These are phyloP conservation scores for Temnothorax ravouxi DNA, from an alignment of 2,888 invertebrate species.

Conservation along the genomic window DNA sequence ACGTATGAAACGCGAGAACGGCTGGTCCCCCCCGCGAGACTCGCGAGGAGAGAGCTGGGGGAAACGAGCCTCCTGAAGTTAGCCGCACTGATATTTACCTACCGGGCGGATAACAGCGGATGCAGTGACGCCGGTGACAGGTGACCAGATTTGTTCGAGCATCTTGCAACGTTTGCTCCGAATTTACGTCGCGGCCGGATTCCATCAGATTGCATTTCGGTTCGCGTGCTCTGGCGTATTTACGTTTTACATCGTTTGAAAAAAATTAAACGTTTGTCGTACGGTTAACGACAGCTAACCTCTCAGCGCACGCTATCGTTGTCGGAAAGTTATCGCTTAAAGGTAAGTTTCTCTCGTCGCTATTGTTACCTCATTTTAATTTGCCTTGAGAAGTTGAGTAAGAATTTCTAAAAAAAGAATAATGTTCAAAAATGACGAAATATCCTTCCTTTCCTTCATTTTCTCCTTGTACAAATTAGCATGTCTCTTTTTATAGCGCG, in stretches of 20 bases:
- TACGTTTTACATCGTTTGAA: not conserved
- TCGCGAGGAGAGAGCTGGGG: not conserved
- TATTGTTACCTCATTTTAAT: not conserved
- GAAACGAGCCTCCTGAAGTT: not conserved
- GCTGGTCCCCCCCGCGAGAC: not conserved
- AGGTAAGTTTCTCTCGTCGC: constrained; percentile 14
- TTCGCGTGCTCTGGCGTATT: too few relatives aligned
- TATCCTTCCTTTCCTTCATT: not conserved
- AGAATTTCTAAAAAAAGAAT: not conserved
- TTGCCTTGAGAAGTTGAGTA: not conserved
- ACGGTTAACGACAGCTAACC: constrained; percentile 21
- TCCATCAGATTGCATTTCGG: not conserved
- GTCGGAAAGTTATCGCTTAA: constrained; percentile 16
- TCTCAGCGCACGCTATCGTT: not conserved
- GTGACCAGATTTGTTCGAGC: not conserved
- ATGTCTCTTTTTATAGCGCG: not conserved
- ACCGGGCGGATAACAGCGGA: not conserved
- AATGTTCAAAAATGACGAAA: not conserved
- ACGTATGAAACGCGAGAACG: not conserved
- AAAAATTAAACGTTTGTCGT: not conserved
- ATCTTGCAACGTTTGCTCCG: not conserved
- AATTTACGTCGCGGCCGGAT: not conserved
- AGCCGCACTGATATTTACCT: constrained; percentile 8
- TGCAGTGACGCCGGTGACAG: too few relatives aligned
- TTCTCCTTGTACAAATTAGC: not conserved